phyloP scores from a whole-genome alignment of 2,888 invertebrate species.

The Fragum sueziense region DNA sequence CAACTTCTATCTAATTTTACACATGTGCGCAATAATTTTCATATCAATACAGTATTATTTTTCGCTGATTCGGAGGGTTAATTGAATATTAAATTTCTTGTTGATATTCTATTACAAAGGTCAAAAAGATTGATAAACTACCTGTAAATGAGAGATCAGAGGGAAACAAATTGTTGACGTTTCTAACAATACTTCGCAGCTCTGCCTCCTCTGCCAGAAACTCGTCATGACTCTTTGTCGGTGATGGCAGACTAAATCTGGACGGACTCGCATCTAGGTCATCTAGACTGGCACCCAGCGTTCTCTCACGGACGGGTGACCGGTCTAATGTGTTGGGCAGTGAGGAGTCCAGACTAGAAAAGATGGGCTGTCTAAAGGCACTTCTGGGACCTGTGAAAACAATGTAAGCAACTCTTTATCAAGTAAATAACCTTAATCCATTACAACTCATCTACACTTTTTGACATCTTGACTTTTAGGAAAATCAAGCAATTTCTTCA shows the following conservation, averaged over 20 bases:
- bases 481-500: too few species aligned
- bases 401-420: too few species aligned
- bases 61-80: too few species aligned
- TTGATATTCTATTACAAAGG: too few species aligned
- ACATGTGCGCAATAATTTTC: too few species aligned
- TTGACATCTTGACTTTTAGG: too few species aligned
- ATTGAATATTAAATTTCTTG: too few species aligned
- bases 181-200: constrained; percentile 65
- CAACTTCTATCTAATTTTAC: too few species aligned
- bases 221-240: constrained; percentile 64
- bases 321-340: constrained; percentile 11
- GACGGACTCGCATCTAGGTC: constrained; percentile 62
- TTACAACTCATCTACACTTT: too few species aligned
- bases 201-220: constrained; percentile 72
- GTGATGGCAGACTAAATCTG: constrained; percentile 69
- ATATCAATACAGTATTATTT: too few species aligned
- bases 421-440: too few species aligned
- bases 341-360: constrained; percentile 25
- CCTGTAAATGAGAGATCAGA: constrained; percentile 58
- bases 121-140: too few species aligned
- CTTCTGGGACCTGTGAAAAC: constrained; percentile 33
- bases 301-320: constrained; percentile 39
- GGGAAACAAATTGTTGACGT: constrained; percentile 66
- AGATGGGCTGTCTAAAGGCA: constrained; percentile 39
- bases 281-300: constrained; percentile 63